Conservation (phyloP, 2,113 vertebrate species). For the Pterophyllum scalare region DNA sequence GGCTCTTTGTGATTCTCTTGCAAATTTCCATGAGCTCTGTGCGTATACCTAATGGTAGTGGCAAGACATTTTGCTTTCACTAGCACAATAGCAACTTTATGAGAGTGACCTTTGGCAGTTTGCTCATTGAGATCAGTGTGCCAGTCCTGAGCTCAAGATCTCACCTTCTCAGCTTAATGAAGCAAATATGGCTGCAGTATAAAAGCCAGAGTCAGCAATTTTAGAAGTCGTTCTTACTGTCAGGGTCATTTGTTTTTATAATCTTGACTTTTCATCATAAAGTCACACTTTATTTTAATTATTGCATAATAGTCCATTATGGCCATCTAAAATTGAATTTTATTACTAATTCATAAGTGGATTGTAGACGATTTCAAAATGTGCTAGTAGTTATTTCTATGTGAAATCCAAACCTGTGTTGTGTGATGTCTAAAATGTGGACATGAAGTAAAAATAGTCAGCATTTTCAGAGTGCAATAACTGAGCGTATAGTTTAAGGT, state of each 20-base stretch:
- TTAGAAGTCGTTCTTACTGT: constrained; percentile 64
- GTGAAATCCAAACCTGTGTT: background rate
- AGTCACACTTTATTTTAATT: constrained; percentile 39
- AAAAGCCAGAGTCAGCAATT: constrained; percentile 61
- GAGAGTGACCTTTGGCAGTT: constrained; percentile 69
- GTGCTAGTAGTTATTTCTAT: background rate
- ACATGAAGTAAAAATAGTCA: background rate
- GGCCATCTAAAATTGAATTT: background rate
- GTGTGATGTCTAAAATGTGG: background rate
- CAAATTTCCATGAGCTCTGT: background rate
- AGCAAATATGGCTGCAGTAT: constrained; percentile 47
- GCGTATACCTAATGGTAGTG: constrained; percentile 17
- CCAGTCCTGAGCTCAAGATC: constrained; percentile 52
- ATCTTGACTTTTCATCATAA: constrained; percentile 58
- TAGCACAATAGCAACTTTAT: constrained; percentile 46
- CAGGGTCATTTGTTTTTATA: constrained; percentile 71
- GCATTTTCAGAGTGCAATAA: background rate
- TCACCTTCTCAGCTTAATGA: constrained; percentile 77
- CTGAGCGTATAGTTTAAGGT: constrained; percentile 23
- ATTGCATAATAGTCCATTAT: constrained; percentile 14
- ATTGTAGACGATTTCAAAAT: background rate
- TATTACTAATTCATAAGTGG: background rate
- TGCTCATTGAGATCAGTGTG: constrained; percentile 49
- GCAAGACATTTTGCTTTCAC: constrained; percentile 36
- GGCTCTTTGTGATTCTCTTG: background rate